Evolutionary conservation across 2,113 vertebrate genomes (phyloP).

Genomic region (Bostrychus sinensis): DNA sequence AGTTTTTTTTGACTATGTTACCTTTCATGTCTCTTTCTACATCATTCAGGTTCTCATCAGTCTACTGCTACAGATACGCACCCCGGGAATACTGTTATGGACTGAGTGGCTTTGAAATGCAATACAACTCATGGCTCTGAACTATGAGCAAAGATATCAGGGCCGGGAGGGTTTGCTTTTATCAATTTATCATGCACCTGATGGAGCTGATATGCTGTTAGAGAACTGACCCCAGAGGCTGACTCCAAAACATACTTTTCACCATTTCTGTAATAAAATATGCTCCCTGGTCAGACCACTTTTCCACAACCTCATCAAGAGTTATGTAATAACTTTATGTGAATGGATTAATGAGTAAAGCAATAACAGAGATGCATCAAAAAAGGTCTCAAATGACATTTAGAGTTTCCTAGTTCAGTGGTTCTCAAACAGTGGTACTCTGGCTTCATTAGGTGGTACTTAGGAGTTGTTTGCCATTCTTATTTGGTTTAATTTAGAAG

Average conservation of each 20-base stretch:
- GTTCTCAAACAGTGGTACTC: neutral
- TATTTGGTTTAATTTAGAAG: no score
- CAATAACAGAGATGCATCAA: slow-evolving; percentile 1
- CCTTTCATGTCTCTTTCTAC: slow-evolving; percentile 34
- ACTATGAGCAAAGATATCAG: slow-evolving; percentile 23
- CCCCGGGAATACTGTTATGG: slow-evolving; percentile 30
- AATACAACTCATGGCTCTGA: slow-evolving; percentile 29
- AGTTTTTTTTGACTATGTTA: slow-evolving; percentile 18
- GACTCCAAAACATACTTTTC: slow-evolving; percentile 23
- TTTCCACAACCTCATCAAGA: neutral
- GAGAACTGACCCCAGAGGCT: slow-evolving; percentile 17
- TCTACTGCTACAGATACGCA: slow-evolving; percentile 32
- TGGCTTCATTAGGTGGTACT: no score
- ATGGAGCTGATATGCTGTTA: slow-evolving; percentile 30
- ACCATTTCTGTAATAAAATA: slow-evolving; percentile 12
- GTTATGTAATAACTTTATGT: neutral
- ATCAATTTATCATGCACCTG: slow-evolving; percentile 33
- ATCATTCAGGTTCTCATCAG: slow-evolving; percentile 13
- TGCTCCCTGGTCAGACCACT: slow-evolving; percentile 3
- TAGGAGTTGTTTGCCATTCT: no score
- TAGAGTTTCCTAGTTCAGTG: neutral
- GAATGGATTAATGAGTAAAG: neutral
- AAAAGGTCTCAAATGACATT: slow-evolving; percentile 23
- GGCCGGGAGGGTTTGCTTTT: slow-evolving; percentile 9
- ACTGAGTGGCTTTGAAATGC: slow-evolving; percentile 41